Evolutionary conservation across 2,888 invertebrate species (phyloP).

Genomic region (Brassicogethes aeneus): DNA sequence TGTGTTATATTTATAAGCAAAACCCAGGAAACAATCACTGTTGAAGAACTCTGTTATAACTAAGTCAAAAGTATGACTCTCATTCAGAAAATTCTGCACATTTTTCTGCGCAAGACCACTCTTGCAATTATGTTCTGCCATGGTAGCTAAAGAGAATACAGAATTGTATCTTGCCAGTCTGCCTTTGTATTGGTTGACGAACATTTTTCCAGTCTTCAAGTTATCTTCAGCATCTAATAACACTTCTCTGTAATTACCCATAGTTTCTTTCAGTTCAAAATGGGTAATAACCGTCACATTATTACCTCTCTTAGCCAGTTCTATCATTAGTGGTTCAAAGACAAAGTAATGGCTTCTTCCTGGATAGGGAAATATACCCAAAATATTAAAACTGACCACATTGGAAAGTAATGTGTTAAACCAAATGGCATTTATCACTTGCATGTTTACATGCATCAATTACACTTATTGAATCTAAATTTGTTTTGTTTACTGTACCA

Average conservation of each 20-base stretch:
- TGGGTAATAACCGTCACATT: conserved; percentile 59
- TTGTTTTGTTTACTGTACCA: no score
- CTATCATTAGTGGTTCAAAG: conserved; percentile 51
- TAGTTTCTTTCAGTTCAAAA: conserved; percentile 45
- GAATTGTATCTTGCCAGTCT: conserved; percentile 11
- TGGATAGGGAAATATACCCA: conserved; percentile 58
- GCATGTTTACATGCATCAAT: no score
- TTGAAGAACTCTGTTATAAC: conserved; percentile 61
- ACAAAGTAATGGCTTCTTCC: conserved; percentile 65
- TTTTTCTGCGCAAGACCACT: conserved; percentile 26
- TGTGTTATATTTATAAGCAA: conserved; percentile 52
- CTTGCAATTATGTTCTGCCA: conserved; percentile 13
- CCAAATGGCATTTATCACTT: no score
- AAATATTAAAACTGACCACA: conserved; percentile 42
- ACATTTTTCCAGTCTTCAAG: no score
- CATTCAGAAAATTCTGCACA: conserved; percentile 35
- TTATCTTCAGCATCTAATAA: conserved; percentile 21
- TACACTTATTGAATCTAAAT: no score
- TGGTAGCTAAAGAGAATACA: conserved; percentile 5
- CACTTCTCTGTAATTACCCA: conserved; percentile 53
- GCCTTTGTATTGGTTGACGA: conserved; percentile 4
- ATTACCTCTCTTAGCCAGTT: conserved; percentile 54
- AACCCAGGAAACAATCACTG: conserved; percentile 56
- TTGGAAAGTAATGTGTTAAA: not conserved
- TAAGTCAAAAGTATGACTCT: conserved; percentile 51